Conservation (phyloP, 2,113 vertebrate species). For the Ovibos moschatus region DNA sequence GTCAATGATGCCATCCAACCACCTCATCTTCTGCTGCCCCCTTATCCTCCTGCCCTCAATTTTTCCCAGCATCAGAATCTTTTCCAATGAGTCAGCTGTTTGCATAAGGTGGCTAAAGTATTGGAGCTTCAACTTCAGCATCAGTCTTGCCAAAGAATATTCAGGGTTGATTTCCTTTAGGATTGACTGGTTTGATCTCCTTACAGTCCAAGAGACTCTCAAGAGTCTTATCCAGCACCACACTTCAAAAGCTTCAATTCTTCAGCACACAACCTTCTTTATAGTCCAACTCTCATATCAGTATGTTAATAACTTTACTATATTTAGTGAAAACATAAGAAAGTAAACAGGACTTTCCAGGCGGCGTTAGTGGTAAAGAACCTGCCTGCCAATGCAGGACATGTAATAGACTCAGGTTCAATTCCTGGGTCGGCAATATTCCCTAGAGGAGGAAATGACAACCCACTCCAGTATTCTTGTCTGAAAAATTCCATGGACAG, state of each 20-base stretch:
- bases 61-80: neutral
- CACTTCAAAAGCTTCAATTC: neutral
- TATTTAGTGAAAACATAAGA: slow-evolving; percentile 35
- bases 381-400: neutral
- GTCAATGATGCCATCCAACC: neutral
- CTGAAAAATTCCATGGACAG: neutral
- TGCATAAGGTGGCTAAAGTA: neutral
- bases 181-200: neutral
- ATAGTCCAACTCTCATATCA: neutral
- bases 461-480: neutral
- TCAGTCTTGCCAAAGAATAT: neutral
- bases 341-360: neutral
- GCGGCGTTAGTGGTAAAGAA: neutral
- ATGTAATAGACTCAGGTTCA: neutral
- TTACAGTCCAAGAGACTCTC: neutral
- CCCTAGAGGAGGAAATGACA: neutral
- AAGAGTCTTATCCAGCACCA: neutral
- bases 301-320: neutral
- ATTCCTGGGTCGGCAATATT: neutral
- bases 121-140: neutral
- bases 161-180: neutral
- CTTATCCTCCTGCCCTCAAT: neutral
- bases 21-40: neutral
- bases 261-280: neutral
- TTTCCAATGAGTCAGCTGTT: neutral